Base-by-base conservation (phyloP, 2,797 vertebrate genomes). In the Gouania willdenowi region DNA sequence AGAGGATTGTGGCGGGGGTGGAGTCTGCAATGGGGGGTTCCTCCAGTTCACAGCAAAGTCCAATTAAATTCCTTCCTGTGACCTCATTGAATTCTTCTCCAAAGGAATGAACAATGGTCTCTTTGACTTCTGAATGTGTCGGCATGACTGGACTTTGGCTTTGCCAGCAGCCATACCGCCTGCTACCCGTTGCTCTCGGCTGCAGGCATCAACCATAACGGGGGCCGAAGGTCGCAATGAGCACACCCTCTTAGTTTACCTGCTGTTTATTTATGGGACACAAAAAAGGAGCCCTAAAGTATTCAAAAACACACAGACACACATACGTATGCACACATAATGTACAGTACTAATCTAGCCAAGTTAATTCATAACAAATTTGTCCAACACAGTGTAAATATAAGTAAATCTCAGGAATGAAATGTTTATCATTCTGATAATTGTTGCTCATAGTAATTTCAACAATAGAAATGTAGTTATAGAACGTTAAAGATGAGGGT, bases 41-140 rank as follows among this genome's bases (percentile, higher is more conserved):
- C 21, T 46, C 35, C 39, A 8, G 44, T 44, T 53, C 24, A 2
- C 9, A 19, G 62, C 76, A 66, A 56, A 43, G 74, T 7, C 69
- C 84, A 85, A 82, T 83, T 62, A 84, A 87, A 83, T 87, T 82
- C 87, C 87, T 83, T 79, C 77, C 73, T 77, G 88, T 92, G 88
- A 93, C 85, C 77, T 93, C 89, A 87, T 71, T 38, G 29, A 89
- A 93, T 93, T 93, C 89, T 89, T 92, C 76, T 56, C 56, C 38
- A 13, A 12, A 2, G 57, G 55, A 17, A 63, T 0, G 32, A 91
- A 94, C 93, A 94, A 95, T 88, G 80, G 66, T 41, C 29, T 80
- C 85, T 91, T 91, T 93, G 90, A 95, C 85, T 90, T 71, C 8
- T 12, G 17, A 38, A 61, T 0, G 41, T 18, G 90, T 87, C 86